phyloP scores from a whole-genome alignment of 2,888 invertebrate genomes.

The Drosophila limbata region DNA sequence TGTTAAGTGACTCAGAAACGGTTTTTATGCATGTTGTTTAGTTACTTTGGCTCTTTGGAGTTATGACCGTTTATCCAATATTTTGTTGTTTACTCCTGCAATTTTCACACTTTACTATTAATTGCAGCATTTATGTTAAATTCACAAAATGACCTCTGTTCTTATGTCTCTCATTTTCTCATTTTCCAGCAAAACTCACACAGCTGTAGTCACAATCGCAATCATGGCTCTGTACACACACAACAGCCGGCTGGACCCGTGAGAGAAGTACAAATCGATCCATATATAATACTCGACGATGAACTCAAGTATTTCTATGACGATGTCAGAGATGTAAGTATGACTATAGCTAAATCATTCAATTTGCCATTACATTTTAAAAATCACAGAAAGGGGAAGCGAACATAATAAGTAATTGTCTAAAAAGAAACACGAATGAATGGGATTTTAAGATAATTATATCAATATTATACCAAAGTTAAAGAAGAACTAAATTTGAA shows the following conservation, averaged over 20 bases:
- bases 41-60: slow-evolving; percentile 16
- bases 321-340: slow-evolving; percentile 92
- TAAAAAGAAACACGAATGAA: no score
- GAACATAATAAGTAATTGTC: no score
- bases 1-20: slow-evolving; percentile 71
- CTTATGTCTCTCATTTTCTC: slow-evolving; percentile 8
- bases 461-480: no score
- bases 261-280: slow-evolving; percentile 93
- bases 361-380: neutral
- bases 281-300: slow-evolving; percentile 93
- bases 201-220: slow-evolving; percentile 82
- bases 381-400: neutral
- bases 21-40: slow-evolving; percentile 25
- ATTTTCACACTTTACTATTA: slow-evolving; percentile 65
- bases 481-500: no score
- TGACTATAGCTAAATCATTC: neutral
- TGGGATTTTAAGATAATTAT: no score
- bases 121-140: slow-evolving; percentile 50
- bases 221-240: slow-evolving; percentile 91
- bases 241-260: slow-evolving; percentile 91
- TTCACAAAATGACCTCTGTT: slow-evolving; percentile 30
- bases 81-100: slow-evolving; percentile 45
- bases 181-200: slow-evolving; percentile 60
- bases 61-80: slow-evolving; percentile 37
- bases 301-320: slow-evolving; percentile 94